Conservation (phyloP, 2,797 vertebrate genomes). For the Peromyscus eremicus region DNA sequence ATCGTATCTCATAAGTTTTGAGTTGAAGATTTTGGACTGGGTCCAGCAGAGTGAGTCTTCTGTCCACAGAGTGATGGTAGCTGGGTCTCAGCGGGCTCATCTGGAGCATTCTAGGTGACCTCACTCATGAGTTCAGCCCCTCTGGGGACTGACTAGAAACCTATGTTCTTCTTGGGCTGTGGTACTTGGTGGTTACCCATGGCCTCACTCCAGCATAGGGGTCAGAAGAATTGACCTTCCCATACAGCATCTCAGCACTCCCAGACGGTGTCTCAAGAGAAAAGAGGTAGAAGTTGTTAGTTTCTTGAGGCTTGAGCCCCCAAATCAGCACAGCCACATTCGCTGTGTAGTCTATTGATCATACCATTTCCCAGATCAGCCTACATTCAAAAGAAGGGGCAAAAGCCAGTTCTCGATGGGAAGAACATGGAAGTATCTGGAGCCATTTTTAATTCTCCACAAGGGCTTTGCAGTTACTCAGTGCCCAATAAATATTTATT, state of each 20-base stretch:
- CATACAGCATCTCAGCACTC: background rate
- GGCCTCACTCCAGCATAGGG: background rate
- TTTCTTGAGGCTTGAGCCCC: background rate
- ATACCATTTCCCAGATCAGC: background rate
- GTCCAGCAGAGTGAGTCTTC: background rate
- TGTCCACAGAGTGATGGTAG: background rate
- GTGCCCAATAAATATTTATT: constrained; percentile 30
- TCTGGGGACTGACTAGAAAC: background rate
- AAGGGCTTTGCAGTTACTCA: background rate
- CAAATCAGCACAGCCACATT: background rate
- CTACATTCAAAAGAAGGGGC: background rate
- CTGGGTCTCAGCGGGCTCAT: background rate
- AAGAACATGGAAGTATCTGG: background rate
- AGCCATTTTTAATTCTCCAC: constrained; percentile 23
- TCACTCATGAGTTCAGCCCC: background rate
- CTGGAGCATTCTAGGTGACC: background rate
- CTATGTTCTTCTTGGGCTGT: background rate
- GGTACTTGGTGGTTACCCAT: background rate
- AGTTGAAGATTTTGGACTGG: background rate
- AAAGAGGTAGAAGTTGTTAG: background rate
- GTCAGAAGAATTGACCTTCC: background rate
- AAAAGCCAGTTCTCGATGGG: background rate
- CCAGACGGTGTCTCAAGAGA: background rate
- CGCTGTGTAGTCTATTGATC: background rate
- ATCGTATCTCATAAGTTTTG: background rate